phyloP scores from a whole-genome alignment of 2,888 invertebrate genomes.

The Hirtodrosophila confusa region DNA sequence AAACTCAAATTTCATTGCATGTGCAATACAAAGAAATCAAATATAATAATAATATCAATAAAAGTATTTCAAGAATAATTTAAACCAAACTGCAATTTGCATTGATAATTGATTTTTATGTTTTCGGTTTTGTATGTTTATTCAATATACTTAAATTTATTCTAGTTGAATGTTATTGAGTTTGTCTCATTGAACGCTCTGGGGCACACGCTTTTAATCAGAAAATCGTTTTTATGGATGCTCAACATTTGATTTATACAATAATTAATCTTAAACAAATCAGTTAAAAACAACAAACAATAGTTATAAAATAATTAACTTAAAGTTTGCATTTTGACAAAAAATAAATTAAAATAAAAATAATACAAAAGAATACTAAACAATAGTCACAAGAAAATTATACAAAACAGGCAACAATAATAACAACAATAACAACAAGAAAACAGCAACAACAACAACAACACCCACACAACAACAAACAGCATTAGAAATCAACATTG shows the following conservation, averaged over 20 bases:
- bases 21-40: slow-evolving; percentile 41
- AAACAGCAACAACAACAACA: slow-evolving; percentile 23
- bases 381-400: slow-evolving; percentile 39
- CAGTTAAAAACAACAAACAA: slow-evolving; percentile 18
- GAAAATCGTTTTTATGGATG: slow-evolving; percentile 63
- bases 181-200: slow-evolving; percentile 78
- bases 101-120: slow-evolving; percentile 61
- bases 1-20: slow-evolving; percentile 65
- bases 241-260: slow-evolving; percentile 59
- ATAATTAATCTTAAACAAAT: slow-evolving; percentile 19
- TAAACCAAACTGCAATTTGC: slow-evolving; percentile 44
- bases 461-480: slow-evolving; percentile 2
- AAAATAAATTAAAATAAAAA: slow-evolving; percentile 47
- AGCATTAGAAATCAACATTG: too few species aligned
- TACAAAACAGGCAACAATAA: slow-evolving; percentile 28
- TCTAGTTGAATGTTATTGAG: slow-evolving; percentile 77
- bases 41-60: slow-evolving; percentile 17
- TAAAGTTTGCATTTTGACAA: slow-evolving; percentile 59
- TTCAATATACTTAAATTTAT: slow-evolving; percentile 53
- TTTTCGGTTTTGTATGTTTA: slow-evolving; percentile 59
- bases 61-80: slow-evolving; percentile 8
- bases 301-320: slow-evolving; percentile 35
- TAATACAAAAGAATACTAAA: slow-evolving; percentile 15
- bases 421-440: slow-evolving; percentile 35
- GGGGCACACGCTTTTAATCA: slow-evolving; percentile 74